phyloP scores from a whole-genome alignment of 2,113 vertebrate genomes.

The Saguinus imperator region DNA sequence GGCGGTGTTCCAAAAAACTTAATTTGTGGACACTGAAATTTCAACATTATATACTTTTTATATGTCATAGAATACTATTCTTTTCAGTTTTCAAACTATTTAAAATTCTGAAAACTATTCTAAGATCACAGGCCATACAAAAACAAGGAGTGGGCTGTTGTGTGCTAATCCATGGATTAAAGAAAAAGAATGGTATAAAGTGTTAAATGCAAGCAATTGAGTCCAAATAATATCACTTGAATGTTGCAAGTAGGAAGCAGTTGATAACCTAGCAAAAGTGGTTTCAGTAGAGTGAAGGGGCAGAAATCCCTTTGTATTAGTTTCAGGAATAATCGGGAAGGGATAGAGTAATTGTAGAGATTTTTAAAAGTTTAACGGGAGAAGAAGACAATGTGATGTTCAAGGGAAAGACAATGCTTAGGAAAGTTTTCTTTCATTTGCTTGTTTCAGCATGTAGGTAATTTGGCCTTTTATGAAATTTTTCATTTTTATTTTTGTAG shows the following conservation, averaged over 20 bases:
- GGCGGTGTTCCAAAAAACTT: neutral
- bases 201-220: neutral
- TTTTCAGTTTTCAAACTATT: neutral
- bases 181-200: neutral
- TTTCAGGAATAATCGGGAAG: neutral
- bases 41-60: neutral
- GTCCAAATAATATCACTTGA: neutral
- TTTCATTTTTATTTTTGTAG: neutral
- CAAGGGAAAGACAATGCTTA: neutral
- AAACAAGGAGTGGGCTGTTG: neutral
- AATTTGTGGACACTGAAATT: neutral
- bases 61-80: neutral
- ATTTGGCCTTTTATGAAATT: neutral
- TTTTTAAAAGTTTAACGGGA: neutral
- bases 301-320: neutral
- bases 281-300: neutral
- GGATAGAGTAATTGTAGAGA: neutral
- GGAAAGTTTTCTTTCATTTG: neutral
- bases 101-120: slow-evolving; percentile 17
- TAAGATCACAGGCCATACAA: neutral
- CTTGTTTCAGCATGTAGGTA: neutral
- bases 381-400: neutral
- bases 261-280: neutral
- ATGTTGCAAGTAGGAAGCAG: neutral
- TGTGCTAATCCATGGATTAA: neutral